phyloP scores from a whole-genome alignment of 2,888 invertebrate species.

The Caenorhabditis sulstoni region DNA sequence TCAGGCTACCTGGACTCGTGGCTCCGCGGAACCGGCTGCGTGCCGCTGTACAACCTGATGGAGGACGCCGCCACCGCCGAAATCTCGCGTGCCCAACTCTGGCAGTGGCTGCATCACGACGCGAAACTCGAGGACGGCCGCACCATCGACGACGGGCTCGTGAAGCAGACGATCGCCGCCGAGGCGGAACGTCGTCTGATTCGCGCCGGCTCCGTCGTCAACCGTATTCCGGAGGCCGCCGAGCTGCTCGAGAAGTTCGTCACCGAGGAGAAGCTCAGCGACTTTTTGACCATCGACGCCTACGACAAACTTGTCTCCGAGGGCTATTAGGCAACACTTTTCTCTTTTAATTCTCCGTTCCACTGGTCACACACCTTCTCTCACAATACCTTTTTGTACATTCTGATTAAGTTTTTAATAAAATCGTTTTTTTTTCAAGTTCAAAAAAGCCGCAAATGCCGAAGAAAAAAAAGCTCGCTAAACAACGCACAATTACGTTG shows the following conservation, averaged over 20 bases:
- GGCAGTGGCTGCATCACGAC: constrained; percentile 87
- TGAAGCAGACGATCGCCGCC: constrained; percentile 80
- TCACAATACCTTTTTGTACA: neutral
- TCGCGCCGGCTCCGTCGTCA: constrained; percentile 78
- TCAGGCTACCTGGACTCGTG: constrained; percentile 86
- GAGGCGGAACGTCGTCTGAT: constrained; percentile 78
- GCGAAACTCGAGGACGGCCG: constrained; percentile 81
- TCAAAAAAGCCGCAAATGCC: no score
- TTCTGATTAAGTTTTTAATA: no score
- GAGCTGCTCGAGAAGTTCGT: constrained; percentile 85
- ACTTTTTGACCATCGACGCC: constrained; percentile 84
- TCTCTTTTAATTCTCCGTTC: neutral
- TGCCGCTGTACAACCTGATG: constrained; percentile 85
- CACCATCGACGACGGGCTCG: constrained; percentile 76
- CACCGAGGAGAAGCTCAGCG: constrained; percentile 84
- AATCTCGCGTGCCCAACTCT: constrained; percentile 86
- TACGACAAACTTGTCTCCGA: constrained; percentile 80
- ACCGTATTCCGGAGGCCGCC: constrained; percentile 79
- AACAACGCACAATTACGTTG: no score
- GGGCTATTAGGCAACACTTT: constrained; percentile 68
- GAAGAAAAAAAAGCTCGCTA: no score
- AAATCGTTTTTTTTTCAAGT: no score
- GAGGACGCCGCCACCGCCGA: constrained; percentile 88
- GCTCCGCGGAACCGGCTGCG: constrained; percentile 86
- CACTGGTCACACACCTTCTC: neutral